Conservation (phyloP, 2,797 vertebrate species). For the Diplodus puntazzo region DNA sequence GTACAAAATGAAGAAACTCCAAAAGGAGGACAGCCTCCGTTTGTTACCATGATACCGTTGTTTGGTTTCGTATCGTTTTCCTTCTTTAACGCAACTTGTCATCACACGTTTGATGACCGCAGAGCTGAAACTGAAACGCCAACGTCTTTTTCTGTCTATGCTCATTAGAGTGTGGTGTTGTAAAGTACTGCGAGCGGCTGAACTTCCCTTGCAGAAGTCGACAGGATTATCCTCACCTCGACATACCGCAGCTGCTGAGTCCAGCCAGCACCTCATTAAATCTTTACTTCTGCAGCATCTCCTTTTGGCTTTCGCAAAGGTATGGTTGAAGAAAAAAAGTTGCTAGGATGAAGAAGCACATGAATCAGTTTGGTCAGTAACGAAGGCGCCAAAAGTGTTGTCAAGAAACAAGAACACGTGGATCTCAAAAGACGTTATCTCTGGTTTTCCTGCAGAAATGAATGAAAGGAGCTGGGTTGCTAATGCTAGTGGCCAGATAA, state of each 20-base stretch:
- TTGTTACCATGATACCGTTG: neutral
- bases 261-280: slow-evolving; percentile 2
- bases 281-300: neutral
- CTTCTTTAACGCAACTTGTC: slow-evolving; percentile 2
- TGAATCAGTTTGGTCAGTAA: neutral
- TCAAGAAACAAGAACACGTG: neutral
- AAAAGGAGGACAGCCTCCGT: neutral
- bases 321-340: slow-evolving; percentile 16
- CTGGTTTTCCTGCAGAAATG: neutral
- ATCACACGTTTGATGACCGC: slow-evolving; percentile 27
- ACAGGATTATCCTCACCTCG: slow-evolving; percentile 48
- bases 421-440: neutral
- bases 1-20: slow-evolving; percentile 10
- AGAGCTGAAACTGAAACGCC: slow-evolving; percentile 13
- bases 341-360: neutral
- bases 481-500: too few species aligned
- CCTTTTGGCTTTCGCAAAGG: neutral
- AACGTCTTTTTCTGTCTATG: slow-evolving; percentile 32
- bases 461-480: neutral
- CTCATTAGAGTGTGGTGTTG: slow-evolving; percentile 35
- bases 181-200: slow-evolving; percentile 44
- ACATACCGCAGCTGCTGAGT: slow-evolving; percentile 26
- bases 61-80: slow-evolving; percentile 23
- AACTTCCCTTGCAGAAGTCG: slow-evolving; percentile 39
- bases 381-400: neutral